These are phyloP conservation scores for Calcarius lapponicus DNA, from an alignment of 2,797 vertebrate genomes.

Conservation along the genomic window DNA sequence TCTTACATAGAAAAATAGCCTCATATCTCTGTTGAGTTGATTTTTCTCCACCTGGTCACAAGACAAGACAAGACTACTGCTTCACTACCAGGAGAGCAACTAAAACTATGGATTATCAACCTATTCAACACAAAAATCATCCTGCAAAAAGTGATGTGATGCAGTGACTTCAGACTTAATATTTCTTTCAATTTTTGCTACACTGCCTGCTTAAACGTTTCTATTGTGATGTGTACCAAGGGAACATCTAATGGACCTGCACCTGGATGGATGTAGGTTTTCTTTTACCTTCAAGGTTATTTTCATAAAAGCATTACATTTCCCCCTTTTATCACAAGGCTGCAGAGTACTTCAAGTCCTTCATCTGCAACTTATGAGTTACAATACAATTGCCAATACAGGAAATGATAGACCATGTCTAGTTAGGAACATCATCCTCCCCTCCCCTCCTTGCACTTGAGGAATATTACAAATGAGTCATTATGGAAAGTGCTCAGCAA, in stretches of 20 bases:
- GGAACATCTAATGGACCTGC: neutral
- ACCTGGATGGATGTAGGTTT: neutral
- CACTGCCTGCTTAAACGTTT: neutral
- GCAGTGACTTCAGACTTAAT: neutral
- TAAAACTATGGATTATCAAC: neutral
- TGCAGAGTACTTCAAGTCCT: neutral
- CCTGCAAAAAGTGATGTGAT: neutral
- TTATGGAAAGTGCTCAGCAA: neutral
- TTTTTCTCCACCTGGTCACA: neutral
- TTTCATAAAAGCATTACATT: neutral
- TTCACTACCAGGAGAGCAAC: neutral
- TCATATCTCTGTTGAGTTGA: neutral
- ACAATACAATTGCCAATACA: neutral
- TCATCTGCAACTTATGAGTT: slow-evolving; percentile 7
- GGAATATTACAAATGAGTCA: slow-evolving; percentile 1
- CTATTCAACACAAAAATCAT: neutral
- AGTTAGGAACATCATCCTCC: neutral
- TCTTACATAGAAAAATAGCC: accelerated
- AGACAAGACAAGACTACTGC: neutral
- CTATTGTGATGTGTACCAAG: neutral
- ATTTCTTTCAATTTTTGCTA: neutral
- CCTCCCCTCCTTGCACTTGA: neutral
- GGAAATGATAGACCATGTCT: neutral
- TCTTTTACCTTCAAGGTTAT: slow-evolving; percentile 43
- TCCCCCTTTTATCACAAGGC: neutral